phyloP scores from a whole-genome alignment of 2,888 invertebrate genomes.

The Quadroppia sp. region DNA sequence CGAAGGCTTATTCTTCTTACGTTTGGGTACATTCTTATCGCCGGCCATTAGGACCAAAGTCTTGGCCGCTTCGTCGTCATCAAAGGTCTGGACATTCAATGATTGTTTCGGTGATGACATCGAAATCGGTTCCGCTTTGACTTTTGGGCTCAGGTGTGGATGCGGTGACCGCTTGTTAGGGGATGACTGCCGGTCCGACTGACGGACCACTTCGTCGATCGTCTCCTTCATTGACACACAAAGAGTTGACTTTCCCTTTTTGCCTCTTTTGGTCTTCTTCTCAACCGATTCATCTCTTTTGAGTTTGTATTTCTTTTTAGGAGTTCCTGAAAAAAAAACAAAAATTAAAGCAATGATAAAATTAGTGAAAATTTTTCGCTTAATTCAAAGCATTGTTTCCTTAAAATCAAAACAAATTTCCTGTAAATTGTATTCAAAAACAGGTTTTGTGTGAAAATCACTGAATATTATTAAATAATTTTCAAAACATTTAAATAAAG shows the following conservation, averaged over 20 bases:
- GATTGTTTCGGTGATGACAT: not conserved
- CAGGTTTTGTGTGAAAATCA: too few species aligned
- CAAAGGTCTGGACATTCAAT: slow-evolving; percentile 6
- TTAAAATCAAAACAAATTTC: slow-evolving; percentile 1
- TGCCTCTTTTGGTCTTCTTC: slow-evolving; percentile 38
- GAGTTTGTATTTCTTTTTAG: slow-evolving; percentile 23
- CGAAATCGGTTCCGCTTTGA: not conserved
- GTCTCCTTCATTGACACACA: slow-evolving; percentile 45
- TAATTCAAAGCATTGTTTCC: not conserved
- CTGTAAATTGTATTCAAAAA: too few species aligned
- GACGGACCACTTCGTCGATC: slow-evolving; percentile 44
- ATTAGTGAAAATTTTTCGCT: not conserved
- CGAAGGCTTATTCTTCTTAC: slow-evolving; percentile 28
- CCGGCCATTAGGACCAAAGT: slow-evolving; percentile 32
- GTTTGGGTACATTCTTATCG: slow-evolving; percentile 10
- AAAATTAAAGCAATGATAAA: not conserved
- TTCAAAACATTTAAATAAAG: too few species aligned
- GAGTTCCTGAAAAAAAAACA: not conserved
- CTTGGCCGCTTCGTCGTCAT: slow-evolving; percentile 39
- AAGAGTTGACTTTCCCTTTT: slow-evolving; percentile 5
- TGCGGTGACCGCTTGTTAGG: slow-evolving; percentile 18
- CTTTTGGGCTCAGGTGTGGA: slow-evolving; percentile 4
- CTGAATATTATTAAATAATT: too few species aligned
- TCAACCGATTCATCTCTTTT: slow-evolving; percentile 32
- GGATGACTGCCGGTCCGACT: slow-evolving; percentile 40